These are phyloP conservation scores for Ichneumoninae sp. DNA, from an alignment of 2,888 invertebrate species.

Conservation along the genomic window DNA sequence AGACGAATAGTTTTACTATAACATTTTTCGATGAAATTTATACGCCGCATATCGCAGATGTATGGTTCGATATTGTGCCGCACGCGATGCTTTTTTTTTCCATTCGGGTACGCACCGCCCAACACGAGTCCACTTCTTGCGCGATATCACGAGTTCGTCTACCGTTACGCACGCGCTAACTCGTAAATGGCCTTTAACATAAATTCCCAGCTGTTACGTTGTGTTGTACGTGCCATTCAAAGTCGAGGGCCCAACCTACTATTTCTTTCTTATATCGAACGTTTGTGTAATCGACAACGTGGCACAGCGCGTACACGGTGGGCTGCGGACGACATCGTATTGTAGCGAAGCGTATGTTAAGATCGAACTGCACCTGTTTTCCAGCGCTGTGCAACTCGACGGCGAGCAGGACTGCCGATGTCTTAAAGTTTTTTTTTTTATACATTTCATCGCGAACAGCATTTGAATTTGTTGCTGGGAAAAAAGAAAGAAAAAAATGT, in stretches of 20 bases:
- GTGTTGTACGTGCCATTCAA: conserved; percentile 42
- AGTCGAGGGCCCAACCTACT: conserved; percentile 52
- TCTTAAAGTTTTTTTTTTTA: conserved; percentile 31
- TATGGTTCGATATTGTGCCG: not conserved
- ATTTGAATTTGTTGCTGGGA: not conserved
- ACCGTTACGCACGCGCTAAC: conserved; percentile 64
- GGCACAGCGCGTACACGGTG: conserved; percentile 38
- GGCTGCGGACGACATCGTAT: conserved; percentile 48
- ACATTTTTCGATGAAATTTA: not conserved
- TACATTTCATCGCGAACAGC: not conserved
- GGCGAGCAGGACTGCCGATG: conserved; percentile 24
- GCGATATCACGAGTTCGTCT: conserved; percentile 33
- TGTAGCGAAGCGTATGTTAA: conserved; percentile 32
- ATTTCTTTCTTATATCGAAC: conserved; percentile 45
- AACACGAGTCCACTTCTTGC: conserved; percentile 13
- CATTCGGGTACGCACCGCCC: conserved; percentile 4
- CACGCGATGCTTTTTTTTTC: not conserved
- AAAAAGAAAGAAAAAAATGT: not conserved
- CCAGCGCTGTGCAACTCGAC: conserved; percentile 46
- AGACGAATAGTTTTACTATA: not conserved
- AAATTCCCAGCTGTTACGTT: conserved; percentile 6
- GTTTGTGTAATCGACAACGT: conserved; percentile 46
- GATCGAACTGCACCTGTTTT: conserved; percentile 55
- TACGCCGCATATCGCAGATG: not conserved
- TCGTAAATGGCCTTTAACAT: conserved; percentile 44